phyloP scores from a whole-genome alignment of 1,140 invertebrate species.

The Adelges cooleyi region DNA sequence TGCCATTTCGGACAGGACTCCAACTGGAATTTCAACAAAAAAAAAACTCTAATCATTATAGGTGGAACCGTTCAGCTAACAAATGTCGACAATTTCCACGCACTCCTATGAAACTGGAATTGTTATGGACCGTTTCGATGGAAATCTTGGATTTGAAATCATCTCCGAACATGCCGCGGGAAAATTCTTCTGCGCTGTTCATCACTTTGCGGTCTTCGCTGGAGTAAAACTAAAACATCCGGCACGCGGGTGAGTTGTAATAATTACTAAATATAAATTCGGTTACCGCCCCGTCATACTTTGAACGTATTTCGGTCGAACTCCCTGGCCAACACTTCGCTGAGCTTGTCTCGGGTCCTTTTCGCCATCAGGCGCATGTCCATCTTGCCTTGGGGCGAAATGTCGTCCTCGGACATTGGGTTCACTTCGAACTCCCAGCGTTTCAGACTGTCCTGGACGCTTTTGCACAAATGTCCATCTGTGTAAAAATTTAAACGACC shows the following conservation, averaged over 20 bases:
- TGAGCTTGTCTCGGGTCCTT: slow-evolving; percentile 30
- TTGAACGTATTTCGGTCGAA: slow-evolving; percentile 4
- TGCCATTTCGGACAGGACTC: background rate
- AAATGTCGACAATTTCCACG: too few relatives aligned
- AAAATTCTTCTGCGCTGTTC: slow-evolving; percentile 30
- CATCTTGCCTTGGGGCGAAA: slow-evolving; percentile 31
- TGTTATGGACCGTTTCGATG: background rate
- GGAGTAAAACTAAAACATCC: background rate
- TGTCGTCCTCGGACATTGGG: slow-evolving; percentile 8
- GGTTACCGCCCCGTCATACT: background rate
- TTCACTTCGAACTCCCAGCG: slow-evolving; percentile 31
- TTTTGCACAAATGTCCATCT: slow-evolving; percentile 32
- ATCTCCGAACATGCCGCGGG: slow-evolving; percentile 14
- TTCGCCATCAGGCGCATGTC: slow-evolving; percentile 32
- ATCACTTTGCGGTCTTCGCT: slow-evolving; percentile 21
- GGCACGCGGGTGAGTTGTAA: too few relatives aligned
- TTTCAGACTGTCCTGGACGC: slow-evolving; percentile 31
- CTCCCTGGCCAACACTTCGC: background rate
- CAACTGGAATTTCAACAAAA: background rate
- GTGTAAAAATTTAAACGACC: background rate
- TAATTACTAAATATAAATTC: too few relatives aligned
- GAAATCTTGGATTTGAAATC: background rate
- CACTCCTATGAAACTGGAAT: slow-evolving; percentile 18
- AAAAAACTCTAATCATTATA: background rate
- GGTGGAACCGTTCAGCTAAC: background rate